Conservation (phyloP, 2,113 vertebrate species). For the Triplophysa dalaica region DNA sequence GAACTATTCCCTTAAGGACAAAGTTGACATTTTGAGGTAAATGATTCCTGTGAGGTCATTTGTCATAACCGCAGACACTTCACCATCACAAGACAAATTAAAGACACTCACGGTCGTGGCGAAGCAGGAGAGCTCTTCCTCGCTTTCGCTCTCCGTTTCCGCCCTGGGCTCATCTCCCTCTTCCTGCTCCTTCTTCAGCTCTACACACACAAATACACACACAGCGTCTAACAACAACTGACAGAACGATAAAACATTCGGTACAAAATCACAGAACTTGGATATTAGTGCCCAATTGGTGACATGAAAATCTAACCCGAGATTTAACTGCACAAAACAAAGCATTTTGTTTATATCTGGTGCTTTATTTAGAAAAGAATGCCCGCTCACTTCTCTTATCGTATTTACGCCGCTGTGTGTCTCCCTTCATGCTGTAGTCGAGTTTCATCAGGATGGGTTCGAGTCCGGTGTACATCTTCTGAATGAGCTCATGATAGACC, state of each 20-base stretch:
- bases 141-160: slow-evolving; percentile 95
- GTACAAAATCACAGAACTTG: neutral
- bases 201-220: slow-evolving; percentile 55
- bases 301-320: too few species aligned
- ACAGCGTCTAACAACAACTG: slow-evolving; percentile 21
- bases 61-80: too few species aligned
- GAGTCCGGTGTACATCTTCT: slow-evolving; percentile 95
- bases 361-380: neutral
- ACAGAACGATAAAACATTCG: neutral
- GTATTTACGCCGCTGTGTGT: slow-evolving; percentile 86
- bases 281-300: too few species aligned
- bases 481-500: slow-evolving; percentile 96
- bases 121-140: slow-evolving; percentile 93
- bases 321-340: too few species aligned
- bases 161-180: slow-evolving; percentile 86
- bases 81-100: neutral
- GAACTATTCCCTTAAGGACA: too few species aligned
- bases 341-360: too few species aligned
- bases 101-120: slow-evolving; percentile 83
- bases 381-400: slow-evolving; percentile 92
- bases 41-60: too few species aligned
- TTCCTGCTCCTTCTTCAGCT: slow-evolving; percentile 82
- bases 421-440: slow-evolving; percentile 99
- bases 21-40: too few species aligned
- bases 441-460: slow-evolving; percentile 98